Evolutionary conservation across 2,797 vertebrate genomes (phyloP).

Genomic region (Tenualosa ilisha): DNA sequence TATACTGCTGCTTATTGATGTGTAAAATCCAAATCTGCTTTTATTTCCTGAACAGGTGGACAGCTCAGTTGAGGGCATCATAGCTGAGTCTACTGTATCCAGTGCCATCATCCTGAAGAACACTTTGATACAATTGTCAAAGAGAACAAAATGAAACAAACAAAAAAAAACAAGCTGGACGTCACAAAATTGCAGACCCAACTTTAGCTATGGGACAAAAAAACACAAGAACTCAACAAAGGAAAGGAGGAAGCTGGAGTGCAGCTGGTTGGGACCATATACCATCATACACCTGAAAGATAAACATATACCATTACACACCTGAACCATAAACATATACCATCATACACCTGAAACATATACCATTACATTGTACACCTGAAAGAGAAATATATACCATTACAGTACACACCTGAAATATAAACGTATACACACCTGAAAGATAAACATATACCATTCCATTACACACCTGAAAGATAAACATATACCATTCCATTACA

Average conservation of each 20-base stretch:
- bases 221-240: conserved; percentile 1
- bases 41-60: neutral
- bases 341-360: too few species aligned
- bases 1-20: neutral
- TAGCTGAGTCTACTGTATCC: neutral
- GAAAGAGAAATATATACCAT: too few species aligned
- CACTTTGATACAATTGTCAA: neutral
- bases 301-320: too few species aligned
- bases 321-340: neutral
- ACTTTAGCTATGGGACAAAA: neutral
- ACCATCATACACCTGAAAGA: neutral
- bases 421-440: too few species aligned
- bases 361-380: too few species aligned
- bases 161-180: neutral
- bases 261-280: neutral
- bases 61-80: conserved; percentile 1
- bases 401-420: too few species aligned
- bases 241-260: conserved; percentile 14
- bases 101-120: neutral
- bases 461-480: too few species aligned
- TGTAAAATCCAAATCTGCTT: too few species aligned
- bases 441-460: too few species aligned
- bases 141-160: neutral
- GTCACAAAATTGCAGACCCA: neutral
- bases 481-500: too few species aligned